These are phyloP conservation scores for Nephrotoma appendiculata DNA, from an alignment of 2,888 invertebrate genomes.

Conservation along the genomic window DNA sequence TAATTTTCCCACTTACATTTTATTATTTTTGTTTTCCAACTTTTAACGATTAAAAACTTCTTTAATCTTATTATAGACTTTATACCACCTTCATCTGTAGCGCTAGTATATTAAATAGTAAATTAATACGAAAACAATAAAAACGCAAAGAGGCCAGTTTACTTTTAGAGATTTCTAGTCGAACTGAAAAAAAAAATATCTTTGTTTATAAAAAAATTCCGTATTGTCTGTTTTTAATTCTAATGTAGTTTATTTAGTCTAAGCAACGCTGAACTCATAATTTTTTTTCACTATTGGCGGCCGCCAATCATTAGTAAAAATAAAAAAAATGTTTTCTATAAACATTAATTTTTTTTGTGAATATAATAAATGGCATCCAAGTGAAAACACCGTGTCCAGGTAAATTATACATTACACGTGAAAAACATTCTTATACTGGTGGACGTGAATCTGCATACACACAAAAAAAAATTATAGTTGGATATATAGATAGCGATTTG, in stretches of 20 bases:
- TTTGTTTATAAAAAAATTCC: neutral
- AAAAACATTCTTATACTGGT: too few species aligned
- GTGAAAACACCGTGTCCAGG: too few species aligned
- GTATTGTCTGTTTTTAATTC: neutral
- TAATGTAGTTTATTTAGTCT: neutral
- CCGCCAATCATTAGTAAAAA: neutral
- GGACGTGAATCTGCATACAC: too few species aligned
- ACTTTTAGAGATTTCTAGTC: neutral
- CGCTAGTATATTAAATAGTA: neutral
- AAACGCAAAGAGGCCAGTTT: neutral
- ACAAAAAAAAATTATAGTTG: too few species aligned
- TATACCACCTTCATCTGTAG: neutral
- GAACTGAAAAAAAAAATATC: neutral
- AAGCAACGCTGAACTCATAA: neutral
- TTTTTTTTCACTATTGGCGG: neutral
- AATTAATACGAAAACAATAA: neutral
- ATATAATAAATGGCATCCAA: too few species aligned
- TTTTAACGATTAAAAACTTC: neutral
- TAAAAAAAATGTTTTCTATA: neutral
- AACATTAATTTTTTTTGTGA: too few species aligned
- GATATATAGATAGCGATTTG: too few species aligned
- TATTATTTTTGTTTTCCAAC: neutral
- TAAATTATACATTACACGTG: too few species aligned
- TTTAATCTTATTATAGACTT: neutral
- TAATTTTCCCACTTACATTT: neutral